Percentiles rank a stretch among this genome's conserved stretches.
Evolutionary conservation across 2,888 invertebrate genomes (phyloP).

Genomic region (Drosophila monieri): DNA sequence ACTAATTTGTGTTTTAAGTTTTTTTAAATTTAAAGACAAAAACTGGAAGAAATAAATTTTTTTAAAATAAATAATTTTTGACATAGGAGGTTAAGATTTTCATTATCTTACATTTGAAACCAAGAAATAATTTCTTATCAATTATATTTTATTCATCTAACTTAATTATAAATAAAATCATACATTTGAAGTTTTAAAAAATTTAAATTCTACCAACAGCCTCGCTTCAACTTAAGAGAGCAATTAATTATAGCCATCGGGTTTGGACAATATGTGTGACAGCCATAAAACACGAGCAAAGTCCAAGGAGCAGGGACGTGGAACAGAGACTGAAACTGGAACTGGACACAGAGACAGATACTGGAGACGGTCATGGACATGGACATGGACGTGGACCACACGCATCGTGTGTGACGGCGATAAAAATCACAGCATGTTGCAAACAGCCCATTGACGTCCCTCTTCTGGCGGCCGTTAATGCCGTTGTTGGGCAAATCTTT

Average conservation of each 20-base stretch:
- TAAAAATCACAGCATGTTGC: constrained; percentile 80
- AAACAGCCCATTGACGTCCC: constrained; percentile 61
- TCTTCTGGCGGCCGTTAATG: constrained; percentile 42
- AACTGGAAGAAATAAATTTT: too few relatives aligned
- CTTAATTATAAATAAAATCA: not conserved
- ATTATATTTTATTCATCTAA: too few relatives aligned
- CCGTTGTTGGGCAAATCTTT: constrained; percentile 76
- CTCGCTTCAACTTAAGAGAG: constrained; percentile 53
- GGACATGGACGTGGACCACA: constrained; percentile 56
- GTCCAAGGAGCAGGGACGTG: constrained; percentile 29
- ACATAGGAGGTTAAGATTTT: too few relatives aligned
- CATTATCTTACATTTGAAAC: too few relatives aligned
- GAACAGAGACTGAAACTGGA: constrained; percentile 42
- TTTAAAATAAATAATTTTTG: too few relatives aligned
- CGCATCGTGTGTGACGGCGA: constrained; percentile 76
- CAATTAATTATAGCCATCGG: constrained; percentile 71
- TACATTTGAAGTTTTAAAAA: not conserved
- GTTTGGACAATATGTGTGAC: constrained; percentile 52
- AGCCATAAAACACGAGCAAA: constrained; percentile 57
- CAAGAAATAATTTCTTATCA: too few relatives aligned
- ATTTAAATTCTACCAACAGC: not conserved
- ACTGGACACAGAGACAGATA: constrained; percentile 35
- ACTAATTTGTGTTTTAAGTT: constrained; percentile 13
- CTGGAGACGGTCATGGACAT: constrained; percentile 24
- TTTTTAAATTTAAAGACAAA: too few relatives aligned